Percentiles rank a stretch among this genome's conserved stretches.
Conservation (phyloP, 2,797 vertebrate genomes). For the Crocodylus rhombifer region DNA sequence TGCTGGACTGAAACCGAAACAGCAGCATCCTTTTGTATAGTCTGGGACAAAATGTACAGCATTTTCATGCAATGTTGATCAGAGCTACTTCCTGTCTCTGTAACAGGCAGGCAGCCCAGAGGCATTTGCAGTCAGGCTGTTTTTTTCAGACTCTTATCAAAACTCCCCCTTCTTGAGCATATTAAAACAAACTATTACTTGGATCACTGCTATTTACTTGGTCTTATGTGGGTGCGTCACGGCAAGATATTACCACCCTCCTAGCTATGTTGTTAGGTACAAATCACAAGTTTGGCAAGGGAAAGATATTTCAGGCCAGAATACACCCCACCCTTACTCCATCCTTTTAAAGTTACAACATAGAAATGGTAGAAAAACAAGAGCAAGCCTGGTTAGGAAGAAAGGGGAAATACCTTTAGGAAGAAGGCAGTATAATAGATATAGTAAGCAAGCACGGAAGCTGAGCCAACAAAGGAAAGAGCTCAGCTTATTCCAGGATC, state of each 20-base stretch:
- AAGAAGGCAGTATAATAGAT: not conserved
- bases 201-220: not conserved
- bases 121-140: not conserved
- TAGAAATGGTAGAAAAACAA: conserved; percentile 39
- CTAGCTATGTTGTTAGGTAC: not conserved
- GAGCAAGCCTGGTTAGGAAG: conserved; percentile 1
- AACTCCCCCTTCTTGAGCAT: not conserved
- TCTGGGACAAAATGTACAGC: not conserved
- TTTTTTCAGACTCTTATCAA: accelerated
- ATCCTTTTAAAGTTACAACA: not conserved
- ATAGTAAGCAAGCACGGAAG: too few relatives aligned
- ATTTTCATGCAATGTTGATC: not conserved
- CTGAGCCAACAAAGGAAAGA: not conserved
- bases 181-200: accelerated
- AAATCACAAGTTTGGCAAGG: not conserved
- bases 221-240: accelerated
- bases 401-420: conserved; percentile 33
- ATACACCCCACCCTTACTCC: not conserved
- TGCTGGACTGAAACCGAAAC: not conserved
- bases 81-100: not conserved
- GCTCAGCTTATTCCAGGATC: not conserved
- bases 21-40: not conserved
- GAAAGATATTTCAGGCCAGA: not conserved
- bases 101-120: not conserved
- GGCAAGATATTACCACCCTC: not conserved